Evolutionary conservation across 35 echinoderm and acorn worm genomes (phyloP).

Genomic region (Apostichopus parvimensis): DNA sequence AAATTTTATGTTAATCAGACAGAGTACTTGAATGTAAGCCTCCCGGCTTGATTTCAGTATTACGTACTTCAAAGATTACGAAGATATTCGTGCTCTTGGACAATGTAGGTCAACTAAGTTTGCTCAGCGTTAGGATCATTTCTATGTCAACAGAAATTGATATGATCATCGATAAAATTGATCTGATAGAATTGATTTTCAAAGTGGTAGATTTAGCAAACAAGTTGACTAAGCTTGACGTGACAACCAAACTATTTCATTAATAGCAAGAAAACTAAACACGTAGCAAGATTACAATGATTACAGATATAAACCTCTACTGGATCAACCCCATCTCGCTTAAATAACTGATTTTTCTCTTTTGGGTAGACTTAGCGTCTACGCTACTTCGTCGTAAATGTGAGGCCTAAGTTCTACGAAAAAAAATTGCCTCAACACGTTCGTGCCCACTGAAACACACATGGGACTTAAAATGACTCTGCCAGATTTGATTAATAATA

Average conservation of each 20-base stretch:
- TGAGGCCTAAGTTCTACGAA: background rate
- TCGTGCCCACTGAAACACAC: background rate
- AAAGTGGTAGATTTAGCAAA: background rate
- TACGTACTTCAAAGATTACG: too few relatives aligned
- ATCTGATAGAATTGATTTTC: background rate
- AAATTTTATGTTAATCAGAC: too few relatives aligned
- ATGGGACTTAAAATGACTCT: background rate
- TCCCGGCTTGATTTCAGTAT: too few relatives aligned
- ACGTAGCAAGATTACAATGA: background rate
- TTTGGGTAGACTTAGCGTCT: slow-evolving; percentile 25
- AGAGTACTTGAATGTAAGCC: too few relatives aligned
- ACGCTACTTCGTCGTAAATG: background rate
- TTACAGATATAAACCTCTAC: background rate
- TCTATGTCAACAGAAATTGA: background rate
- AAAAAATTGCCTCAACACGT: background rate
- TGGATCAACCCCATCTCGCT: background rate
- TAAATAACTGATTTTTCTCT: background rate
- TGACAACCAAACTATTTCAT: slow-evolving; percentile 30
- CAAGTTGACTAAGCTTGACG: background rate
- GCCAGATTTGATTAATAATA: slow-evolving; percentile 27
- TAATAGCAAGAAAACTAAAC: background rate
- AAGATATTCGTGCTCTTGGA: background rate
- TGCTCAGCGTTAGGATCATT: background rate
- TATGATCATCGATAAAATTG: background rate
- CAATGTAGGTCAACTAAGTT: background rate